Evolutionary conservation across 2,113 vertebrate genomes (phyloP), one percentile per base, ranked within the genome.

Genomic region (Gobius niger): DNA sequence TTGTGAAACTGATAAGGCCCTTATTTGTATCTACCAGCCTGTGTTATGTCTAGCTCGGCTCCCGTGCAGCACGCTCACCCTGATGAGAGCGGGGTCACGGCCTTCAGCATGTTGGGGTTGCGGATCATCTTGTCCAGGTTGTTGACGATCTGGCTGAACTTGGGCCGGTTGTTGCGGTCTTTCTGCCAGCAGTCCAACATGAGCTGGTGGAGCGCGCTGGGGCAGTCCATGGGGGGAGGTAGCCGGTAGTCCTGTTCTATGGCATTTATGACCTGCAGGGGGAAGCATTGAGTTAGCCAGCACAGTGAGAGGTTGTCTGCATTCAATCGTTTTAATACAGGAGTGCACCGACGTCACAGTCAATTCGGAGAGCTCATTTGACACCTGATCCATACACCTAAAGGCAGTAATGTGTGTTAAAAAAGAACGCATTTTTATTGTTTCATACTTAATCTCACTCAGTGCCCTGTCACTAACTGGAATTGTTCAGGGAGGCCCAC

Each of bases 101-200:
- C 96, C 93, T 99, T 99, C 88, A 99, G 91, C 77, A 93, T 97
- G 91, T 97, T 99, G 5, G 97, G 97, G 66, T 98, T 99, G 70
- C 97, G 94, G 89, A 99, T 99, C 96, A 98, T 98, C 91, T 99
- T 99, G 90, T 99, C 97, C 9, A 99, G 91, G 40, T 96, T 98
- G 93, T 97, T 98, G 91, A 99, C 96, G 52, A 98, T 99, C 85
- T 98, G 97, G 62, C 96, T 96, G 67, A 96, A 99, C 78, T 99
- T 99, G 77, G 97, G 97, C 82, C 96, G 87, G 86, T 98, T 98
- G 90, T 99, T 99, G 56, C 98, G 96, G 84, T 99, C 98, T 89
- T 99, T 99, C 87, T 99, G 98, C 98, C 98, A 99, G 89, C 97
- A 99, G 90, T 99, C 98, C 82, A 99, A 78, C 98, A 99, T 99